Evolutionary conservation across 2,113 vertebrate species (phyloP).

Genomic region (Hyla sarda): DNA sequence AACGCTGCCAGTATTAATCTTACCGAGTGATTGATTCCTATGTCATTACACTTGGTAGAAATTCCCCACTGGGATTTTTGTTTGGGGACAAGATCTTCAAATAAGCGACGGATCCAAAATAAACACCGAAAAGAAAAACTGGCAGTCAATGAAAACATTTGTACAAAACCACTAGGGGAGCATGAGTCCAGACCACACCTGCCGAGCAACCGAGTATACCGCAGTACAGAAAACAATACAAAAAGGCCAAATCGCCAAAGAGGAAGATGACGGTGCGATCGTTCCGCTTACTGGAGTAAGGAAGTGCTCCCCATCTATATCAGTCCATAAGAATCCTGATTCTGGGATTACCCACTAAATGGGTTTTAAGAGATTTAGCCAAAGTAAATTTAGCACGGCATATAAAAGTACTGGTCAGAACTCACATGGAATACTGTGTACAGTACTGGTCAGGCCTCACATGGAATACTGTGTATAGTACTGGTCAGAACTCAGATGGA

Average conservation of each 20-base stretch:
- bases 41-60: slow-evolving; percentile 10
- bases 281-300: no score
- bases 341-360: no score
- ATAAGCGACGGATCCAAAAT: neutral
- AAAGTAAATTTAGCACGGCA: no score
- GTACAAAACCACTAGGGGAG: neutral
- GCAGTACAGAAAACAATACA: neutral
- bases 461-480: no score
- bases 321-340: no score
- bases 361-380: no score
- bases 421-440: no score
- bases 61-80: slow-evolving; percentile 25
- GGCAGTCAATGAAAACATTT: slow-evolving; percentile 14
- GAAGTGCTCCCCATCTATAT: no score
- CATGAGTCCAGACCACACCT: neutral
- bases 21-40: slow-evolving; percentile 14
- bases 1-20: neutral
- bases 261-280: neutral
- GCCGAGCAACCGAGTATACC: neutral
- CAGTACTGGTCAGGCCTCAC: no score
- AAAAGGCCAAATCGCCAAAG: neutral
- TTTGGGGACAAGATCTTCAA: slow-evolving; percentile 28
- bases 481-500: no score
- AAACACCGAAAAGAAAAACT: slow-evolving; percentile 29
- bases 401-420: no score